Base-by-base conservation (phyloP, 2,888 invertebrate species). In the Ecliptopera silaceata region DNA sequence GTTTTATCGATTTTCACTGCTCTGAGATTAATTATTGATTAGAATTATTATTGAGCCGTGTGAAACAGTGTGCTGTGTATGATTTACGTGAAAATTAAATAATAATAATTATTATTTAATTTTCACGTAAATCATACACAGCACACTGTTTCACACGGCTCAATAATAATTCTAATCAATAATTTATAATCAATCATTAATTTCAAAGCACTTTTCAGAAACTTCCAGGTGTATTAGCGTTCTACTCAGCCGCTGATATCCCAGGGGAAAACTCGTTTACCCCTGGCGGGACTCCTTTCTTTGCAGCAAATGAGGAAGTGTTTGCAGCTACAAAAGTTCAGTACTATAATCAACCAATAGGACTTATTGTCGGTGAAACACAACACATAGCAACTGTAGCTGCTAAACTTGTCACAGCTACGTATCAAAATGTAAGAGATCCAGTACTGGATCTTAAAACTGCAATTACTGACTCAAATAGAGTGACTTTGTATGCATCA, bases 171-270 rank as follows among this genome's bases (percentile, higher is more conserved):
- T n/a, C n/a, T n/a, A n/a, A n/a, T n/a, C n/a, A n/a, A n/a, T n/a
- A n/a, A n/a, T n/a, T n/a, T n/a, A n/a, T n/a, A n/a, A n/a, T n/a
- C n/a, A n/a, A n/a, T 26, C 3, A 26, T 22, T 8, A 6, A 26
- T 26, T 26, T 26, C 26, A 26, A 26, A 26, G 8, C 1, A 42
- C 13, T 3, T 86, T 82, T 15, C 73, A 94, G 92, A 87, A 84
- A 67, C 71, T 93, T 48, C 88, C 93, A 13, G 95, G 95, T 4
- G 94, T 95, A 0, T 75, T 94, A 10, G 93, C 92, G 1, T 93
- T 94, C 60, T 90, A 93, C 44, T 86, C 92, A 36, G 94, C 93
- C 2, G 92, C 92, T 68, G 95, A 95, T 68, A 91, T 95, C 43
- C 95, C 95, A 0, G 94, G 95, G 0, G 78, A 83, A 22, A 95